Percentiles rank a stretch among this genome's conserved stretches.
Conservation (phyloP, 2,888 invertebrate species). For the Drosophila suboccidentalis region DNA sequence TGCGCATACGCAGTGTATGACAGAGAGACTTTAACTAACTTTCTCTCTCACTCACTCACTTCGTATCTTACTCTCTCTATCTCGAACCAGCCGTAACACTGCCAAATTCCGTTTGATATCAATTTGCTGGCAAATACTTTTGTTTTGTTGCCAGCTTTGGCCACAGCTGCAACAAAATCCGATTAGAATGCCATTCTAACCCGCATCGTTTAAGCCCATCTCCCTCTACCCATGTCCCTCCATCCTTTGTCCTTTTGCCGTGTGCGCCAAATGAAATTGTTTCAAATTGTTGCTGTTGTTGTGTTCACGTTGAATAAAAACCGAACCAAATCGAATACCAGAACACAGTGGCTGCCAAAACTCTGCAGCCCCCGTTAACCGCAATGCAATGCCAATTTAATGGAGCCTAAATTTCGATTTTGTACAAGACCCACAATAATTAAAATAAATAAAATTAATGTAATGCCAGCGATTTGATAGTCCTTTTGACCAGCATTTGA, state of each 20-base stretch:
- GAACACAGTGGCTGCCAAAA: slow-evolving; percentile 42
- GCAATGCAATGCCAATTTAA: slow-evolving; percentile 43
- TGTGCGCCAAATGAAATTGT: slow-evolving; percentile 66
- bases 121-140: slow-evolving; percentile 70
- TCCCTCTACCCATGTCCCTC: background rate
- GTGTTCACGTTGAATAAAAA: slow-evolving; percentile 15
- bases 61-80: background rate
- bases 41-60: background rate
- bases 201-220: slow-evolving; percentile 32
- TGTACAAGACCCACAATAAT: slow-evolving; percentile 33
- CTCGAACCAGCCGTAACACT: background rate
- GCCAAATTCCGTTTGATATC: slow-evolving; percentile 78
- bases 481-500: slow-evolving; percentile 38
- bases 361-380: background rate
- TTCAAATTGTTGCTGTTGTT: slow-evolving; percentile 56
- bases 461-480: background rate
- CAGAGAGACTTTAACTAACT: background rate
- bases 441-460: slow-evolving; percentile 29
- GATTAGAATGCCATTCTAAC: slow-evolving; percentile 70
- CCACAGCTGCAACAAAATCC: slow-evolving; percentile 77
- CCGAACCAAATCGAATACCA: slow-evolving; percentile 37
- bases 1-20: slow-evolving; percentile 69
- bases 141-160: slow-evolving; percentile 51
- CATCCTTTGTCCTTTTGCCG: slow-evolving; percentile 25
- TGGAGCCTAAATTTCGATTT: slow-evolving; percentile 20